Percentiles rank a stretch among this genome's conserved stretches.
These are phyloP conservation scores for Limnephilus marmoratus DNA, from an alignment of 2,888 invertebrate species.

Conservation along the genomic window DNA sequence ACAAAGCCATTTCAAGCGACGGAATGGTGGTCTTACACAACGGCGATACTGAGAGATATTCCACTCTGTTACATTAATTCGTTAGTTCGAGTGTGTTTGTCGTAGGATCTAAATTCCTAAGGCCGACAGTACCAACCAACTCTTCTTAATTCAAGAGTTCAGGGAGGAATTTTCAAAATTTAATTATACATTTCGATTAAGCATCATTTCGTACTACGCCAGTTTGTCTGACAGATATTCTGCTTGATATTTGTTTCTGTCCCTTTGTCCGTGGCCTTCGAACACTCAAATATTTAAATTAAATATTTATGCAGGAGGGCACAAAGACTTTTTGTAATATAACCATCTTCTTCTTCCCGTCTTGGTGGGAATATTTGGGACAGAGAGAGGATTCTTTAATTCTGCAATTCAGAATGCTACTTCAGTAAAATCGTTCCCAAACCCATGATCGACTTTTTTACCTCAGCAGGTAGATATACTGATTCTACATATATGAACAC, in stretches of 20 bases:
- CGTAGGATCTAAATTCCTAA: neutral
- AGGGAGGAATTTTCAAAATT: slow-evolving; percentile 7
- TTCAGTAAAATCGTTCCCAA: too few species aligned
- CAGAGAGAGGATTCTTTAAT: too few species aligned
- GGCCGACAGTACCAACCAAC: neutral
- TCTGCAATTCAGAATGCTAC: too few species aligned
- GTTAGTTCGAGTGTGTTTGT: neutral
- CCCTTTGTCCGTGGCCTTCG: neutral
- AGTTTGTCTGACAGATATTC: slow-evolving; percentile 19
- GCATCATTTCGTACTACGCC: slow-evolving; percentile 25
- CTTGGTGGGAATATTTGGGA: neutral
- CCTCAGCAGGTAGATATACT: too few species aligned
- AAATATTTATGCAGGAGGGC: neutral
- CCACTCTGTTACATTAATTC: too few species aligned
- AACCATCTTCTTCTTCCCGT: neutral
- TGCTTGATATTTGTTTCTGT: slow-evolving; percentile 17
- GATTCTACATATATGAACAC: too few species aligned
- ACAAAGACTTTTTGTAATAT: neutral
- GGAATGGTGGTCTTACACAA: too few species aligned
- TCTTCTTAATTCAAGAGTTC: neutral
- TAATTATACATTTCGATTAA: slow-evolving; percentile 46
- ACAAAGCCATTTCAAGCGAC: too few species aligned
- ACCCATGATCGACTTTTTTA: too few species aligned
- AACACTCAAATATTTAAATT: neutral
- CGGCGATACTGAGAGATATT: too few species aligned